phyloP scores from a whole-genome alignment of 2,113 vertebrate species.

The Muntiacus muntjak region DNA sequence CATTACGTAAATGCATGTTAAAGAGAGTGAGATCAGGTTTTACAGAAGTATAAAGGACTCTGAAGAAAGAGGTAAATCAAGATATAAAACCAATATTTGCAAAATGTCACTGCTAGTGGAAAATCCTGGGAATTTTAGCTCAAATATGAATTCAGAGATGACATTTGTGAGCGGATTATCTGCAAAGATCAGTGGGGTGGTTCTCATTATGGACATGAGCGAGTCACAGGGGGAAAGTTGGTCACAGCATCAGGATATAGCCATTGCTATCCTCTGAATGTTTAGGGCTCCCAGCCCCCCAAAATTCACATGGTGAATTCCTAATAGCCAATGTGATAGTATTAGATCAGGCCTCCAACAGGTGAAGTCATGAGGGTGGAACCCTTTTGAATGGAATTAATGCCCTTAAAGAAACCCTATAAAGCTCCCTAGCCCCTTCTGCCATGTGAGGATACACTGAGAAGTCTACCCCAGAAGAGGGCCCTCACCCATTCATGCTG shows the following conservation, averaged over 20 bases:
- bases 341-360: not conserved
- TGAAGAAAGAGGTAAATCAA: constrained; percentile 26
- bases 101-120: constrained; percentile 28
- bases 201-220: not conserved
- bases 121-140: constrained; percentile 34
- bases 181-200: not conserved
- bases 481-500: not conserved
- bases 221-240: not conserved
- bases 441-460: not conserved
- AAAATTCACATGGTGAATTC: not conserved
- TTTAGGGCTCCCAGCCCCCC: not conserved
- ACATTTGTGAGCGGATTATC: constrained; percentile 20
- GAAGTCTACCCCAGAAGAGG: not conserved
- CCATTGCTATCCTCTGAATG: not conserved
- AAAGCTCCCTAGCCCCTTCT: not conserved
- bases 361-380: not conserved
- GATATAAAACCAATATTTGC: constrained; percentile 56
- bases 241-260: not conserved
- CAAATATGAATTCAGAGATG: constrained; percentile 37
- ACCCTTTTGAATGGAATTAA: not conserved
- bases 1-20: constrained; percentile 3
- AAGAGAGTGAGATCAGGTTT: not conserved
- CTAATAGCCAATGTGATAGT: not conserved
- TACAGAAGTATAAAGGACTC: not conserved
- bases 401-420: not conserved